Conservation (phyloP, 2,113 vertebrate species). For the Callithrix jacchus region DNA sequence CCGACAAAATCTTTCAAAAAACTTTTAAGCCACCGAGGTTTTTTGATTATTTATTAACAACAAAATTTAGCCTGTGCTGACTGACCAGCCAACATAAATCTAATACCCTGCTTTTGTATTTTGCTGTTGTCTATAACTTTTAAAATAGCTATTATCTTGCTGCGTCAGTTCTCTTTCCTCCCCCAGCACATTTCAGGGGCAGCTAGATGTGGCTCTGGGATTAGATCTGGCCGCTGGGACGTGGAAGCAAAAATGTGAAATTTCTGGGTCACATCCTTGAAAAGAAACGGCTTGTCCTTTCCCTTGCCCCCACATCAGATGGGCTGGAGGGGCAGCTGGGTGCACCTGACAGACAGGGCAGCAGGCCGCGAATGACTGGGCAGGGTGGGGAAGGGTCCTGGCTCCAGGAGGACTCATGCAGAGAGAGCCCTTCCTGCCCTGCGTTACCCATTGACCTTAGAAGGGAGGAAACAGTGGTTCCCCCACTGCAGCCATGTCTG, state of each 20-base stretch:
- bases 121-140: not conserved
- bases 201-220: not conserved
- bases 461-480: rapidly evolving
- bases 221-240: too few relatives aligned
- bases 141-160: not conserved
- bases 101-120: not conserved
- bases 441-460: rapidly evolving
- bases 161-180: too few relatives aligned
- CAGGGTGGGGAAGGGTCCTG: not conserved
- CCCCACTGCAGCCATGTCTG: not conserved
- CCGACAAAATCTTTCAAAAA: not conserved
- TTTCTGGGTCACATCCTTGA: not conserved
- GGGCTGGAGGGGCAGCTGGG: not conserved
- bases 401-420: not conserved
- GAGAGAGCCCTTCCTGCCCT: not conserved
- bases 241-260: too few relatives aligned
- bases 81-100: not conserved
- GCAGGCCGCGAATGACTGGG: not conserved
- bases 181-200: rapidly evolving
- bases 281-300: not conserved
- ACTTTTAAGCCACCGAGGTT: not conserved
- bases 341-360: too few relatives aligned
- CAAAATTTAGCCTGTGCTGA: not conserved
- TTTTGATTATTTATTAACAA: not conserved
- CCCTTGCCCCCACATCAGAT: rapidly evolving